Evolutionary conservation across 2,113 vertebrate genomes (phyloP).

Genomic region (Amia ocellicauda): DNA sequence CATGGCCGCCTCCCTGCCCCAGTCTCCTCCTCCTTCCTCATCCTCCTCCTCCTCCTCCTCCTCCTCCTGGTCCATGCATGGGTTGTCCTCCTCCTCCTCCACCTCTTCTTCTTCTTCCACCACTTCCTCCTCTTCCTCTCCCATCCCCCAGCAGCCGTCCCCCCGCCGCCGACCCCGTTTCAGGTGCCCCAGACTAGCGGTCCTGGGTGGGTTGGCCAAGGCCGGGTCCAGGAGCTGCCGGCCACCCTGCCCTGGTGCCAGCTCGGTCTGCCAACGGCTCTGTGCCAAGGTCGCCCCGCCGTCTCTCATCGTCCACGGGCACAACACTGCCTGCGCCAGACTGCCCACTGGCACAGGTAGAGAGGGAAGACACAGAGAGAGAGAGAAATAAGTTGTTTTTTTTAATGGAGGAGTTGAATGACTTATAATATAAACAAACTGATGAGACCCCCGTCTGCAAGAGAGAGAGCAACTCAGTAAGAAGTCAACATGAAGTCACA

Average conservation of each 20-base stretch:
- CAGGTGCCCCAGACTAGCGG: constrained; percentile 59
- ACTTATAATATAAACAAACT: constrained; percentile 10
- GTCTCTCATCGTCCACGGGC: constrained; percentile 75
- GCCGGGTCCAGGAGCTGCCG: constrained; percentile 63
- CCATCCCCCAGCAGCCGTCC: constrained; percentile 55
- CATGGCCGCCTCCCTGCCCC: constrained; percentile 23
- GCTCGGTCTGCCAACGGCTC: constrained; percentile 73
- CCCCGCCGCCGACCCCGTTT: constrained; percentile 56
- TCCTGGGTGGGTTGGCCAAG: constrained; percentile 47
- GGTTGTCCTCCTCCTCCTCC: constrained; percentile 20
- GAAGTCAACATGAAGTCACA: too few relatives aligned
- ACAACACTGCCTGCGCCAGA: constrained; percentile 73
- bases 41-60: constrained; percentile 46
- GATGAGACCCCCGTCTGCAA: too few relatives aligned
- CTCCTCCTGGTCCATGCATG: constrained; percentile 28
- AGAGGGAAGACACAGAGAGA: background rate
- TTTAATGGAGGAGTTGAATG: background rate
- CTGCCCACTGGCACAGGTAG: constrained; percentile 48
- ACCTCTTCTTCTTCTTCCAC: constrained; percentile 19
- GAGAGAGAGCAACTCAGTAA: too few relatives aligned
- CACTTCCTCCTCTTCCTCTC: constrained; percentile 37
- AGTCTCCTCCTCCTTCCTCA: constrained; percentile 39
- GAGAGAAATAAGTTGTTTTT: background rate
- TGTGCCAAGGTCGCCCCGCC: constrained; percentile 69
- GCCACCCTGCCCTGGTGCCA: constrained; percentile 63